Conservation (phyloP, 1,140 invertebrate species). For the Penaeus chinensis region DNA sequence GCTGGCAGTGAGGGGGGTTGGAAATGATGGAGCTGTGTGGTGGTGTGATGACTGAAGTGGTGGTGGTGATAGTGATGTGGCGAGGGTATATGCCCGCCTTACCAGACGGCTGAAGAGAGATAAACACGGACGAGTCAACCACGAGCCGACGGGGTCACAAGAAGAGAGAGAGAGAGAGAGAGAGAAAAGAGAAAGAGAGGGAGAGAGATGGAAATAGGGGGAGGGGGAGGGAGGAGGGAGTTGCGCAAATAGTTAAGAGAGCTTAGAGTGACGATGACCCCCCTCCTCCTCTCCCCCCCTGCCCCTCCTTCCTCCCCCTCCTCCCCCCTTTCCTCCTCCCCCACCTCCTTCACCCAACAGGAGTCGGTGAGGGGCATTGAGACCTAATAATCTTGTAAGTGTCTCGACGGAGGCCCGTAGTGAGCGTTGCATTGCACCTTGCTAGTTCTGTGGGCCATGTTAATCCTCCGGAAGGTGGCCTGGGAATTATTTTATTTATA, state of each 20-base stretch:
- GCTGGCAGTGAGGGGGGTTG: constrained; percentile 37
- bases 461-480: no score
- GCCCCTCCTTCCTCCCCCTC: neutral
- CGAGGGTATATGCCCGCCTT: constrained; percentile 6
- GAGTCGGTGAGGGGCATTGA: constrained; percentile 33
- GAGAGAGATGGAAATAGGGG: constrained; percentile 37
- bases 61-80: constrained; percentile 34
- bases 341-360: neutral
- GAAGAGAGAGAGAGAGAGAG: no score
- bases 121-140: no score
- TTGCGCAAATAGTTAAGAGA: constrained; percentile 51
- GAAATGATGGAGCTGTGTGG: constrained; percentile 26
- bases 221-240: constrained; percentile 12
- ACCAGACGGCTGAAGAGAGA: no score
- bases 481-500: no score
- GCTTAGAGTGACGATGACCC: constrained; percentile 30
- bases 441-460: constrained; percentile 1
- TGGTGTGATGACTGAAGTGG: constrained; percentile 18
- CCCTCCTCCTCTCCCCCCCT: neutral
- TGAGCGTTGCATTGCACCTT: neutral
- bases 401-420: constrained; percentile 24
- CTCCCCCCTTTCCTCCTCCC: neutral
- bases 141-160: no score
- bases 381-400: constrained; percentile 56
- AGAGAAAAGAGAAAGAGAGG: constrained; percentile 25